These are phyloP conservation scores for Rhogogaster chlorosoma DNA, from an alignment of 2,888 invertebrate genomes.

Conservation along the genomic window DNA sequence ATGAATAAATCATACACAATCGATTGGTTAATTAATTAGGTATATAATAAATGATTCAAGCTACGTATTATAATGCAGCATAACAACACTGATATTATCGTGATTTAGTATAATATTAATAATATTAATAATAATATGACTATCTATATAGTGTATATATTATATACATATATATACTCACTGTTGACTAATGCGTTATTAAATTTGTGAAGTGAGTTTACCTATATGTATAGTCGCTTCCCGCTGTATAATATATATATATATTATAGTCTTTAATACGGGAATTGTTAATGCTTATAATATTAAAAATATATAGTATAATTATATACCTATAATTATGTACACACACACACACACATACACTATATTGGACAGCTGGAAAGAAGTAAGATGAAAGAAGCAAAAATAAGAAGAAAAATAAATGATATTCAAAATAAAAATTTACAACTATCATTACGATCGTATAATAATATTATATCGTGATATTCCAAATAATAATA, in stretches of 20 bases:
- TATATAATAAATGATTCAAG: background rate
- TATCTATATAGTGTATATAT: background rate
- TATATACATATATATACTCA: background rate
- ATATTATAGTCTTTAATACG: background rate
- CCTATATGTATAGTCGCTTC: background rate
- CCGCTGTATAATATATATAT: background rate
- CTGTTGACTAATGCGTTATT: constrained; percentile 8
- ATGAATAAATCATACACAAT: background rate
- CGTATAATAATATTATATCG: background rate
- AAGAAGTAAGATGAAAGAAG: background rate
- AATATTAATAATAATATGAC: background rate
- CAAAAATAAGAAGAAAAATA: background rate
- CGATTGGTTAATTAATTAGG: background rate
- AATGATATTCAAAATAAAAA: background rate
- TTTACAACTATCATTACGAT: background rate
- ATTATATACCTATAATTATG: background rate
- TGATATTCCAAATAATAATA: background rate
- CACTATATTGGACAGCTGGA: too few relatives aligned
- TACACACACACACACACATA: background rate
- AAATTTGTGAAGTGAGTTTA: background rate
- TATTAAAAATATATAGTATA: background rate
- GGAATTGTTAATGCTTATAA: background rate
- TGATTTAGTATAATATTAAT: constrained; percentile 3
- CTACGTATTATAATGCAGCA: background rate
- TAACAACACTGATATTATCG: background rate